These are phyloP conservation scores for Bolinopsis microptera DNA, from an alignment of 37 sponge, comb jelly and placozoan species.

Conservation along the genomic window DNA sequence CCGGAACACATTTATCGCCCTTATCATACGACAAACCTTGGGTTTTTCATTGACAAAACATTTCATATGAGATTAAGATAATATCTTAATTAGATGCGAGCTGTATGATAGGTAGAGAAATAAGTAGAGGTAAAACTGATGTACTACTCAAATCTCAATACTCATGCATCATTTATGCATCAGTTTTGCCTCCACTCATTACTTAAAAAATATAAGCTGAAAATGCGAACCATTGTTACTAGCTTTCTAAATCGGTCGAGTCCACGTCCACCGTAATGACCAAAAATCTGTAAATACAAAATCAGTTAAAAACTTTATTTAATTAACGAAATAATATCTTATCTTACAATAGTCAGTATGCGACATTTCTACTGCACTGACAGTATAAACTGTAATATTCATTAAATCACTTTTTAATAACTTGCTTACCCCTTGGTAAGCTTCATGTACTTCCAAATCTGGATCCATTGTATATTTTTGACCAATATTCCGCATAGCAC, in stretches of 20 bases:
- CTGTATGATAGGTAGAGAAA: no score
- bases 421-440: neutral
- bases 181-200: no score
- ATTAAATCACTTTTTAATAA: no score
- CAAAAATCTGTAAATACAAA: neutral
- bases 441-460: neutral
- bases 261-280: neutral
- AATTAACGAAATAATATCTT: no score
- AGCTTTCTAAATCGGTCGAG: neutral
- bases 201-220: neutral
- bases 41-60: neutral
- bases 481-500: neutral
- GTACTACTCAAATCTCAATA: no score
- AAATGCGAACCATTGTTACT: neutral
- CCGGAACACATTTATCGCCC: neutral
- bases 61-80: neutral
- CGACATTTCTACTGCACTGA: no score
- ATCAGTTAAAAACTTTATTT: no score
- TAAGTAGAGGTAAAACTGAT: no score
- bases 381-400: no score
- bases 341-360: no score
- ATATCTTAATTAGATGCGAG: neutral
- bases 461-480: neutral
- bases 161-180: no score
- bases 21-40: slow-evolving; percentile 37